These are phyloP conservation scores for Meleagris gallopavo DNA, from an alignment of 2,113 vertebrate species.

Conservation along the genomic window DNA sequence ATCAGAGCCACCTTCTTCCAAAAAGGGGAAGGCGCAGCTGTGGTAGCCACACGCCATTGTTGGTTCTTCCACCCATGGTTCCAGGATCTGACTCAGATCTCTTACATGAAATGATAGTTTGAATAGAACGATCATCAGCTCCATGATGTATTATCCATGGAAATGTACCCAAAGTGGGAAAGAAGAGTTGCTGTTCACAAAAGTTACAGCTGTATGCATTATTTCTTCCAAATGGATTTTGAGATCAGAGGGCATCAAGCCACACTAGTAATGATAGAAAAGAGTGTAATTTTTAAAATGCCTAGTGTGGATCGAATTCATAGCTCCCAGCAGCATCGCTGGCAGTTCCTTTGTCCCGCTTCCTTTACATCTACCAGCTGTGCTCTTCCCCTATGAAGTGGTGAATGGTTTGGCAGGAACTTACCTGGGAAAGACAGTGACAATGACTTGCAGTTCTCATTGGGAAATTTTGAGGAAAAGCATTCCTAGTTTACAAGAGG, in stretches of 20 bases:
- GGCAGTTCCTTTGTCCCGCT: background rate
- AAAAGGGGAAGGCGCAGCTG: background rate
- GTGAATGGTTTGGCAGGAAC: background rate
- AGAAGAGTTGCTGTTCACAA: conserved; percentile 5
- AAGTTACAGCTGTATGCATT: background rate
- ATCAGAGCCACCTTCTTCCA: background rate
- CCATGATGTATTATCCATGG: background rate
- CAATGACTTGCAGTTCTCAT: background rate
- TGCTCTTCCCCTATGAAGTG: background rate
- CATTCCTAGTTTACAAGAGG: background rate
- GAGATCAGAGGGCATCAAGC: background rate
- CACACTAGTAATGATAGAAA: background rate
- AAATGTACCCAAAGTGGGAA: background rate
- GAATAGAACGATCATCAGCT: background rate
- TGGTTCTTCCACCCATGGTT: background rate
- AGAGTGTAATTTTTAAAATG: background rate
- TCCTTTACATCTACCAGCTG: background rate
- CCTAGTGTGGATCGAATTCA: background rate
- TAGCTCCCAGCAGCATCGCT: background rate
- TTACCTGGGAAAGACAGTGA: background rate
- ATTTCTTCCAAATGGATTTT: conserved; percentile 1
- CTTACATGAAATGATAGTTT: background rate
- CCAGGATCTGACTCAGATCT: background rate
- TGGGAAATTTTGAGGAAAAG: background rate
- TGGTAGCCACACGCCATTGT: background rate